phyloP scores from a whole-genome alignment of 2,113 vertebrate genomes.

The Eleginops maclovinus region DNA sequence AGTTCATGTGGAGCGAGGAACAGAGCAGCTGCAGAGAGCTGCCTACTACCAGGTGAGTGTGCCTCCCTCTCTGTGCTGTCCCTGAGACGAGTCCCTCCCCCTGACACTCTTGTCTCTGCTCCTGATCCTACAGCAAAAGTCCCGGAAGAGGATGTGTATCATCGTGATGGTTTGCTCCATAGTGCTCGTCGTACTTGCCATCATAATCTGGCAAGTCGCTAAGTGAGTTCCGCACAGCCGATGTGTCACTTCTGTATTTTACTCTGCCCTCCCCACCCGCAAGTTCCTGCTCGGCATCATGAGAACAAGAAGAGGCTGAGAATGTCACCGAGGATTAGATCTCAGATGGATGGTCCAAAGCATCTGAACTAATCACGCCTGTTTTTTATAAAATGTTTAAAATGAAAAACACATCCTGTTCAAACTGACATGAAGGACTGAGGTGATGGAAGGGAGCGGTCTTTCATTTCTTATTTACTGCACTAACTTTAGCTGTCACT shows the following conservation, averaged over 20 bases:
- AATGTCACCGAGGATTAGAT: neutral
- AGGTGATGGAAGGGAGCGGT: conserved; percentile 61
- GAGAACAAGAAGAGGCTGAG: conserved; percentile 23
- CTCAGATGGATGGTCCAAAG: neutral
- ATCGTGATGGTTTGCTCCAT: conserved; percentile 87
- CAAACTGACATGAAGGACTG: conserved; percentile 78
- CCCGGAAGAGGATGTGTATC: conserved; percentile 98
- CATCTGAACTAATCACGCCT: conserved; percentile 46
- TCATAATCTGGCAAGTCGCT: conserved; percentile 83
- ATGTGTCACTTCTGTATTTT: conserved; percentile 44
- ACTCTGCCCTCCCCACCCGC: conserved; percentile 38
- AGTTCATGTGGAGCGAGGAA: conserved; percentile 93
- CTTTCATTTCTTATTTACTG: conserved; percentile 65
- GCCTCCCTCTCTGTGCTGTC: rapidly evolving
- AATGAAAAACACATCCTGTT: conserved; percentile 74
- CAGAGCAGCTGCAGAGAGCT: conserved; percentile 94
- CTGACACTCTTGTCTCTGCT: conserved; percentile 1
- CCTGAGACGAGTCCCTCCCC: neutral
- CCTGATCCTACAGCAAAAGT: conserved; percentile 88
- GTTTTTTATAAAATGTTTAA: conserved; percentile 69
- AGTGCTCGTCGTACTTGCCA: conserved; percentile 79
- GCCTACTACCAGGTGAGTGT: conserved; percentile 91
- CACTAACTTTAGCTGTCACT: conserved; percentile 75
- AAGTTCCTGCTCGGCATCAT: conserved; percentile 48
- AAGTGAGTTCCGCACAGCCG: conserved; percentile 72